A percentile compares a stretch with the other conserved stretches of the same genome.
These are phyloP conservation scores for Acrocephalus kingi DNA, from an alignment of 2,113 vertebrate genomes.

Conservation along the genomic window DNA sequence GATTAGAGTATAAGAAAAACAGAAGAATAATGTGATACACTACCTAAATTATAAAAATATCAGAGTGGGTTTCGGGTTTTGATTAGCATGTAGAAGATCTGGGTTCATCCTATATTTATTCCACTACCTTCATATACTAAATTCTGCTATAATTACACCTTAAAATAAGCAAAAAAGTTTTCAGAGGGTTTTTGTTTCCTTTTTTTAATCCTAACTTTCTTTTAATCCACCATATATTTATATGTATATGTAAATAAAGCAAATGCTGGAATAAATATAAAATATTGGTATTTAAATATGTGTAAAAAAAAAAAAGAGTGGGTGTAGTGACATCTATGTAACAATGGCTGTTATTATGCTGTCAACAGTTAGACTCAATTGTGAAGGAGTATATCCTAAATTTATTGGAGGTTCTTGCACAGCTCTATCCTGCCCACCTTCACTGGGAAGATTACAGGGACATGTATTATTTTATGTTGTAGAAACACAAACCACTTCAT, in stretches of 20 bases:
- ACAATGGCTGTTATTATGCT: not conserved
- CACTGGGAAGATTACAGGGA: not conserved
- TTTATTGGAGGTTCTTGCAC: not conserved
- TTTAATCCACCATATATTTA: not conserved
- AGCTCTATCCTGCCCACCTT: not conserved
- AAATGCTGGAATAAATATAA: not conserved
- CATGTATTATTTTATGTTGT: not conserved
- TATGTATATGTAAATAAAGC: not conserved
- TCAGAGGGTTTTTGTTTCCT: accelerated
- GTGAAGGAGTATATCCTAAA: not conserved
- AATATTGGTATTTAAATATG: not conserved
- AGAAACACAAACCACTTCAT: not conserved
- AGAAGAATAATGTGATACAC: not conserved
- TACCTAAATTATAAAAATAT: not conserved
- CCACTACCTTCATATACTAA: not conserved
- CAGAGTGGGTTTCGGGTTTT: not conserved
- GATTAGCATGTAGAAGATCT: not conserved
- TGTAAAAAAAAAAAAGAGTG: accelerated
- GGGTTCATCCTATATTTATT: not conserved
- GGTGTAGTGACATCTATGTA: not conserved
- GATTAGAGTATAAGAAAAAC: not conserved
- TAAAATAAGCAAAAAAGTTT: not conserved
- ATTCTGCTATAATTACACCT: not conserved
- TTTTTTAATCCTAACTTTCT: not conserved
- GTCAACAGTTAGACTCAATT: not conserved